Conservation (phyloP, 2,888 invertebrate species). For the Zhuqinia jingwanae region DNA sequence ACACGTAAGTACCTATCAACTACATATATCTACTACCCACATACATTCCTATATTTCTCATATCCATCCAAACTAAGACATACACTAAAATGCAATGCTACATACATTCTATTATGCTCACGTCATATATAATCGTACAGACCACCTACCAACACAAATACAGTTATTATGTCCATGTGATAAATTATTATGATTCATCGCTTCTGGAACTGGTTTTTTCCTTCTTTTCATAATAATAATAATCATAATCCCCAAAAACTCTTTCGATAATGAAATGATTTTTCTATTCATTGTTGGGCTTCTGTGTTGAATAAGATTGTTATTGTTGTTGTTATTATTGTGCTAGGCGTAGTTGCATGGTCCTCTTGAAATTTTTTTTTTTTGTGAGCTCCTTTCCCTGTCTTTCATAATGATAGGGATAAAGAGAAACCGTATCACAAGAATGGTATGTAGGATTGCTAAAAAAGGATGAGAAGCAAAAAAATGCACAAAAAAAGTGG, state of each 20-base stretch:
- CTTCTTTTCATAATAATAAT: not conserved
- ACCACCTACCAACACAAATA: not conserved
- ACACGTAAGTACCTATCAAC: conserved; percentile 71
- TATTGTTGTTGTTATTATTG: not conserved
- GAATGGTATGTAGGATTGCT: not conserved
- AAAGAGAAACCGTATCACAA: conserved; percentile 14
- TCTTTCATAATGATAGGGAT: not conserved
- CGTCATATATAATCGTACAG: no score
- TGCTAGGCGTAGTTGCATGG: conserved; percentile 5
- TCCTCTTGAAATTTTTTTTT: not conserved
- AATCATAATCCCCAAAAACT: not conserved
- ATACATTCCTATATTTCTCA: no score
- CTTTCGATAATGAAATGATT: not conserved
- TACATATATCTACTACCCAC: not conserved
- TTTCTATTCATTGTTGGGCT: no score
- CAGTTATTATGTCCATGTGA: not conserved
- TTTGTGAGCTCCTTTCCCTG: not conserved
- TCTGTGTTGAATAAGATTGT: not conserved
- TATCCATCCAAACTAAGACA: not conserved
- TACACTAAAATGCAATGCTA: no score
- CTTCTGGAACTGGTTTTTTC: conserved; percentile 62
- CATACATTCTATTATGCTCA: no score
- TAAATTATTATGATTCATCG: not conserved
- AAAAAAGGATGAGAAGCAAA: not conserved
- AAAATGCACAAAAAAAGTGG: not conserved